Evolutionary conservation across 1,140 invertebrate species (phyloP), one percentile per base, ranked within the genome.

Genomic region (Drepana arcuata): DNA sequence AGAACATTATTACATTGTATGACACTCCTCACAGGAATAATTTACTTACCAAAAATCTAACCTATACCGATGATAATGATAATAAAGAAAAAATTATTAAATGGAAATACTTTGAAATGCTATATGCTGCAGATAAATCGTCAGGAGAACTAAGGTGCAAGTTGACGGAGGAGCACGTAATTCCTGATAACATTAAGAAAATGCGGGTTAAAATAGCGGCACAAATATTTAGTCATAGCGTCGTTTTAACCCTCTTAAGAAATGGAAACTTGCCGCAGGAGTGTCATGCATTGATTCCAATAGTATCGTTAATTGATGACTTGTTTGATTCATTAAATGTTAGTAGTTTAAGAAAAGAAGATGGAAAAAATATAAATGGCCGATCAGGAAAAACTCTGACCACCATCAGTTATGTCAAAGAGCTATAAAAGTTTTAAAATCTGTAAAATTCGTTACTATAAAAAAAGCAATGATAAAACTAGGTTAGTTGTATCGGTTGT

Each of bases 21-120:
- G 51, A 58, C 30, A 28, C 32, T 3, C 57, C 51, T 16, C 51
- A 58, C 35, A 18, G 47, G 34, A 53, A 58, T 34, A 65, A 65
- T 50, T 15, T 57, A 14, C 6, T 58, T 2, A 44, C 35, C 10
- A 52, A 52, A 48, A 25, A 53, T 31, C 10, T 61, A 16, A 33
- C 4, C 28, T 45, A 52, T 38, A 21, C 1, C 7, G 10, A 29
- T 9, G 1, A 27, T 11, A 15, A 38, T 34, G 6, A 41, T 5
- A 42, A 46, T 40, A 24, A 38, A 39, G 26, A 30, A 33, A 57
- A 48, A 41, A 23, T 32, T 12, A 16, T 49, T 9, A 50, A 53
- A 13, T 57, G 48, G 48, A 31, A 49, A 9, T 49, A 43, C 9
- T 47, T 44, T 14, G 7, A 49, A 36, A 23, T 21, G 10, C 7